These are phyloP conservation scores for Periophthalmodon schlosseri DNA, from an alignment of 2,113 vertebrate species.

Conservation along the genomic window DNA sequence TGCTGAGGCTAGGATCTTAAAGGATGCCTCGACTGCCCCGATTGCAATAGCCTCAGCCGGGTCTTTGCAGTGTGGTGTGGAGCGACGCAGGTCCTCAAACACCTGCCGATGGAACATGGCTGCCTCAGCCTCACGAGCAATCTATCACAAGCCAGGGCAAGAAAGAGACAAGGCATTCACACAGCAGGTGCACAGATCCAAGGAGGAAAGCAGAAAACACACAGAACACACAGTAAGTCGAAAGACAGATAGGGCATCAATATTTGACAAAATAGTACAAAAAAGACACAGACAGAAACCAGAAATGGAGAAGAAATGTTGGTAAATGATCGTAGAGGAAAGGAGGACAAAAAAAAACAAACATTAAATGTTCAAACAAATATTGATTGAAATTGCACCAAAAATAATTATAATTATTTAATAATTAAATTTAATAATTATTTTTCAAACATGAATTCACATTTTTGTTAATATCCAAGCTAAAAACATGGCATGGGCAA, in stretches of 20 bases:
- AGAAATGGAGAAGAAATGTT: neutral
- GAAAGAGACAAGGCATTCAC: slow-evolving; percentile 45
- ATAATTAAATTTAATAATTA: neutral
- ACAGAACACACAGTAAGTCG: slow-evolving; percentile 3
- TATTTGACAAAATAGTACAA: slow-evolving; percentile 3
- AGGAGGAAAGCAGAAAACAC: neutral
- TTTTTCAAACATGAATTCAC: neutral
- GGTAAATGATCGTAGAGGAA: neutral
- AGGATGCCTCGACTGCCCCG: slow-evolving; percentile 95
- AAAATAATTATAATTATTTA: neutral
- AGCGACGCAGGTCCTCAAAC: slow-evolving; percentile 96
- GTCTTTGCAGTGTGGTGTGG: slow-evolving; percentile 84
- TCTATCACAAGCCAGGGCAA: slow-evolving; percentile 77
- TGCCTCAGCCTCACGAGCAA: slow-evolving; percentile 98
- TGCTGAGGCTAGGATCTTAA: slow-evolving; percentile 93
- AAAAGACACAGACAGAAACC: neutral
- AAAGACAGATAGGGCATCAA: neutral
- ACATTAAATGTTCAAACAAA: neutral
- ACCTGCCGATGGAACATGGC: slow-evolving; percentile 98
- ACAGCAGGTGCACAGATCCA: slow-evolving; percentile 24
- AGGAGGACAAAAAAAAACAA: neutral
- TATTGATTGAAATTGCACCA: neutral
- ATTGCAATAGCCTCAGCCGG: slow-evolving; percentile 92
- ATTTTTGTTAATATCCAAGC: neutral
- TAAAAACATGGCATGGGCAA: neutral